These are phyloP conservation scores for Panthera tigris DNA, from an alignment of 2,113 vertebrate species.

Conservation along the genomic window DNA sequence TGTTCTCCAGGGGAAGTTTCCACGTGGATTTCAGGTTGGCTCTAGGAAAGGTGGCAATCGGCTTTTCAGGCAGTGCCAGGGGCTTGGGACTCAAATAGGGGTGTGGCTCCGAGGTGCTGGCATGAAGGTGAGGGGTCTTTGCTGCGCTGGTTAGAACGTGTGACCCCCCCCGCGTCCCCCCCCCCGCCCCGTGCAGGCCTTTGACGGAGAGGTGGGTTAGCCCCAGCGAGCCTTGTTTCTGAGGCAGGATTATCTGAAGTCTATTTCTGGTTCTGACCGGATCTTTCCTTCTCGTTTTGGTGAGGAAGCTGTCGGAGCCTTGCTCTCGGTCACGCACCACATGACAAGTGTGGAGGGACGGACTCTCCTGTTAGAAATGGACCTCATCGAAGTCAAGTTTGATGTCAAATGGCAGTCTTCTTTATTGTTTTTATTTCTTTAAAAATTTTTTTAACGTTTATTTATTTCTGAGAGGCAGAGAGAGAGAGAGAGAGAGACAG, in stretches of 20 bases:
- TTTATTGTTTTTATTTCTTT: too few species aligned
- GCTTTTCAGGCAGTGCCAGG: not conserved
- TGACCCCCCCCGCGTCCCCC: fast-evolving
- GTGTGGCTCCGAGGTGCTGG: not conserved
- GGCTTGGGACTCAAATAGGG: not conserved
- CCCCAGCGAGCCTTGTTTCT: not conserved
- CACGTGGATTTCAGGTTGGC: constrained; percentile 47
- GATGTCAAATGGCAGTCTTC: not conserved
- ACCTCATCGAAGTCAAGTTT: not conserved
- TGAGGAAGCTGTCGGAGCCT: not conserved
- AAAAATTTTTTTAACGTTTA: too few species aligned
- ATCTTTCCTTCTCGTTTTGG: constrained; percentile 57
- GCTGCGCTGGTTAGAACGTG: not conserved
- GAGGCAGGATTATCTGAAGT: not conserved
- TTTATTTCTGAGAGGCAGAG: too few species aligned
- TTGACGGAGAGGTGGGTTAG: not conserved
- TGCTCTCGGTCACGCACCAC: fast-evolving
- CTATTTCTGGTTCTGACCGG: constrained; percentile 57
- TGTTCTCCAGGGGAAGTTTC: constrained; percentile 51
- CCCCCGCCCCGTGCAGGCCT: not conserved
- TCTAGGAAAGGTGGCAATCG: not conserved
- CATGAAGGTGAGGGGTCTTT: not conserved
- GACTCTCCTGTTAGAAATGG: not conserved
- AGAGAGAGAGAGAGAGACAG: too few species aligned
- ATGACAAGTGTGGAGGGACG: not conserved